Percentiles rank a stretch among this genome's conserved stretches.
Evolutionary conservation across 1,140 invertebrate species (phyloP).

Genomic region (Agraylea sexmaculata): DNA sequence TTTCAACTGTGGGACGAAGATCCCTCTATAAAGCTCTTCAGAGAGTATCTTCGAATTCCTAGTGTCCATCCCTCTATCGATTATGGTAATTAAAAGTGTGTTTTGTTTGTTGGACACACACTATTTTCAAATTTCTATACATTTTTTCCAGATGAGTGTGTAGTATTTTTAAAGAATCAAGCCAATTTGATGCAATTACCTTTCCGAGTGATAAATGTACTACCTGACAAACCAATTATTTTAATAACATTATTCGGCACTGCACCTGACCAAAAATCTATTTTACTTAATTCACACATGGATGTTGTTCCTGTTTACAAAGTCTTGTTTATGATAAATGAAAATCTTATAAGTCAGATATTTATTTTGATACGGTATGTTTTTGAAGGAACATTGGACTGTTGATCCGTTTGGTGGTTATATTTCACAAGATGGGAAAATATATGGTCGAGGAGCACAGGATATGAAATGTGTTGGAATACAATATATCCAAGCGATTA

Average conservation of each 20-base stretch:
- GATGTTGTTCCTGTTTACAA: constrained; percentile 87
- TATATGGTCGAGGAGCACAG: constrained; percentile 71
- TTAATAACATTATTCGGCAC: constrained; percentile 72
- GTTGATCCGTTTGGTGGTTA: constrained; percentile 67
- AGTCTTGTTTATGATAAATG: too few species aligned
- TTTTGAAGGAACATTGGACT: constrained; percentile 56
- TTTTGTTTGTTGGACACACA: too few species aligned
- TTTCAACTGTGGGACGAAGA: constrained; percentile 41
- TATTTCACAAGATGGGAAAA: constrained; percentile 67
- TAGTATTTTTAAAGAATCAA: constrained; percentile 58
- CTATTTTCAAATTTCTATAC: too few species aligned
- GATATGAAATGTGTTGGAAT: constrained; percentile 80
- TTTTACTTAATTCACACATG: constrained; percentile 87
- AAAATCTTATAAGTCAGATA: too few species aligned
- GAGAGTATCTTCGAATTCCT: constrained; percentile 67
- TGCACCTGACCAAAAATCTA: constrained; percentile 53
- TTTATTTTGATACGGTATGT: too few species aligned
- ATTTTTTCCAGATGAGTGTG: constrained; percentile 57
- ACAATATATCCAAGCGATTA: constrained; percentile 69
- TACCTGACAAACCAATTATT: constrained; percentile 59
- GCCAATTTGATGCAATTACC: constrained; percentile 55
- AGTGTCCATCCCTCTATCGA: constrained; percentile 72
- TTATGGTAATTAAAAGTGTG: too few species aligned
- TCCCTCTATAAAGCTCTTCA: constrained; percentile 61
- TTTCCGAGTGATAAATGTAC: constrained; percentile 42